Base-by-base conservation (phyloP, 2,113 vertebrate genomes). In the Oncorhynchus masou region DNA sequence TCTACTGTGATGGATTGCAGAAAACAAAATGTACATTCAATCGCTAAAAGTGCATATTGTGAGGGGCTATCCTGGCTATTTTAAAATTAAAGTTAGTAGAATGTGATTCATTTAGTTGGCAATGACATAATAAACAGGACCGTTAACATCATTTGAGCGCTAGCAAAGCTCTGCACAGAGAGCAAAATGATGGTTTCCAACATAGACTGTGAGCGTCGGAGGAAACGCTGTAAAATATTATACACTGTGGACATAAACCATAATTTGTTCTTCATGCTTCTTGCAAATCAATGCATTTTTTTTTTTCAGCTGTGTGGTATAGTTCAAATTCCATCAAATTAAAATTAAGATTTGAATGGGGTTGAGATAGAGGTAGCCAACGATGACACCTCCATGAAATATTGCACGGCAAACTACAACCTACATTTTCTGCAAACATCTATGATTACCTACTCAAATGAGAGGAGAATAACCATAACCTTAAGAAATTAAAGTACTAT, bases 321-420 rank as follows among this genome's bases (percentile, higher is more conserved):
- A 82, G 86, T 5, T 88, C 85, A 62, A 88, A 83, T 19, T 62
- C 29, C 2, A 54, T 93, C 72, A 67, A 68, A 45, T 79, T 94
- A 73, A 84, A 84, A 79, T 9, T 84, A 89, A n/a, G 91, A 88
- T 8, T 2, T 86, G 25, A 88, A 88, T 84, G 74, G 8, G 60
- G 81, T 89, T 16, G 81, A 86, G 4, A 80, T 93, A 5, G 89
- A 93, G 45, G 91, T 89, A 0, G 89, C 93, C 29, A 91, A 93
- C 78, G 88, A 92, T 76, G 91, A 90, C 16, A 90, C 90, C 3
- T 0, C 68, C 1, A 91, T 93, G 49, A 51, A 16, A 62, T 25
- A 34, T 92, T 72, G 77, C 70, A 85, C 34, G 22, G 72, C 24
- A 39, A 74, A 31, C 82, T 91, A 16, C 66, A 86, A 0, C 90